A percentile compares a stretch with the other conserved stretches of the same genome.
Conservation (phyloP, 2,888 invertebrate species). For the Erebia aethiops region DNA sequence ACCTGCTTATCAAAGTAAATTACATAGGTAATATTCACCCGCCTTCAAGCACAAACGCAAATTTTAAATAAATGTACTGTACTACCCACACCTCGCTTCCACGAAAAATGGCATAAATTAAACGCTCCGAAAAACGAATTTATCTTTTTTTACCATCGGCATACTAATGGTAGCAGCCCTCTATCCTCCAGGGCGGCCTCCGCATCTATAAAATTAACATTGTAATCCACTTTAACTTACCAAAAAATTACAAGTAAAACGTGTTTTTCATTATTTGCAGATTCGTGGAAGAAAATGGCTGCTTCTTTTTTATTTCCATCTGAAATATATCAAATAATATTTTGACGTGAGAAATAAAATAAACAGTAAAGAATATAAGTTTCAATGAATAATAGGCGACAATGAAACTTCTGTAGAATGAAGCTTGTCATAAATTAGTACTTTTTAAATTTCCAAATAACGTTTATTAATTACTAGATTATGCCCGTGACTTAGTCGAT, state of each 20-base stretch:
- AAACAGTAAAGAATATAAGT: too few relatives aligned
- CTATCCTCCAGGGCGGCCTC: slow-evolving; percentile 67
- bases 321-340: too few relatives aligned
- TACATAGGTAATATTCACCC: too few relatives aligned
- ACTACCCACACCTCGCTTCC: slow-evolving; percentile 22
- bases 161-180: slow-evolving; percentile 72
- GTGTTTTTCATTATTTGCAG: slow-evolving; percentile 48
- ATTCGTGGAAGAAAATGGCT: slow-evolving; percentile 21
- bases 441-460: too few relatives aligned
- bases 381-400: too few relatives aligned
- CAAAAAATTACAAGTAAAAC: slow-evolving; percentile 70
- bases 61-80: slow-evolving; percentile 15
- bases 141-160: slow-evolving; percentile 78
- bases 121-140: slow-evolving; percentile 75
- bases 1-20: too few relatives aligned
- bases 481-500: too few relatives aligned
- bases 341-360: too few relatives aligned
- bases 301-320: slow-evolving; percentile 1
- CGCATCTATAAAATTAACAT: slow-evolving; percentile 82
- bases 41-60: background rate
- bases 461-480: too few relatives aligned
- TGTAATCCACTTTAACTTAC: slow-evolving; percentile 77
- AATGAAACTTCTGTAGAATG: too few relatives aligned
- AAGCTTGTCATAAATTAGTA: too few relatives aligned
- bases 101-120: slow-evolving; percentile 76